Base-by-base conservation (phyloP, 2,888 invertebrate genomes). In the Amblyjoppa fuscipennis region DNA sequence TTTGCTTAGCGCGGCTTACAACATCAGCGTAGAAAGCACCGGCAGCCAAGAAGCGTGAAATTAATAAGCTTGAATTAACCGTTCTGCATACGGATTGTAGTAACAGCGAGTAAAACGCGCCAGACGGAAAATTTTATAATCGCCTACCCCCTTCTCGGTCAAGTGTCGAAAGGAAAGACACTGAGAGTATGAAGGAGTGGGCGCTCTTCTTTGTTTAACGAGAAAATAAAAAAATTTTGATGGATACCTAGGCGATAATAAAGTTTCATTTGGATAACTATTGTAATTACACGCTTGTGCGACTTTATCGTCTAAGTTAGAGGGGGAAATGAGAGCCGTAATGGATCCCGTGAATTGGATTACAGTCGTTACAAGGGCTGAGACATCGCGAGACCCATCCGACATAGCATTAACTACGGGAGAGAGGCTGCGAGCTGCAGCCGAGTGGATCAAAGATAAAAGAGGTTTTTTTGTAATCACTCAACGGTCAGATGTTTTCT, bases 391-490 rank as follows among this genome's bases (percentile, higher is more conserved):
- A 16, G 31, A 5, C 16, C 61, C 34, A 34, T 64, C 31, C 61
- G 34, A 6, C 31, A 31, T 34, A 13, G 34, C 61, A 31, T 64
- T 64, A 64, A 64, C 61, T 25, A 59, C 59, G 28, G 59, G 9
- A 59, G 25, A 28, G 25, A 9, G 25, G 59, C 59, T 28, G 59
- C 28, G 59, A 59, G 45, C 59, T 59, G 59, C 28, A 59, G 25
- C 59, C 59, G 59, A 59, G 59, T 59, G 59, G 41, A 77, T 77
- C 61, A 56, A 66, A 77, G 71, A 77, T 77, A 71, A 77, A 82
- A 66, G 71, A 66, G 16, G 61, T 64, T 77, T 77, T 73, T 73
- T 71, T 68, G 59, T 20, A 80, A 84, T 84, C 83, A 76, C 80
- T 84, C 68, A 38, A 74, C 49, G 38, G 20, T 56, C 69, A 41